Percentiles rank a stretch among this genome's conserved stretches.
Conservation (phyloP, 1,140 invertebrate genomes). For the Drosophila virilis region DNA sequence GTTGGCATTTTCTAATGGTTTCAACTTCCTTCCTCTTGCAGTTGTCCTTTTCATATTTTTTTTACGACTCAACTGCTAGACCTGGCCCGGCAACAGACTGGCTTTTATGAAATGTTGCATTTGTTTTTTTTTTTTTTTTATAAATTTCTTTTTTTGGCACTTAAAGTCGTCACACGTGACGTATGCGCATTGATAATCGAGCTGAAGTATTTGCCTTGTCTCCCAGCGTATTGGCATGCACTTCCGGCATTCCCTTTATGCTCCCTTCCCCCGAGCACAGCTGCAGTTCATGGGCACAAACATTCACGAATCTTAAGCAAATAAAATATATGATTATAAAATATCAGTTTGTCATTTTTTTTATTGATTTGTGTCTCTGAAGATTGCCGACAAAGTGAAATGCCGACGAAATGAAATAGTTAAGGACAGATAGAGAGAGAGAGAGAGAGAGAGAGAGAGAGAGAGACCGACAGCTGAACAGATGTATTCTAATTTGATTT, state of each 20-base stretch:
- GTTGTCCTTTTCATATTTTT: constrained; percentile 46
- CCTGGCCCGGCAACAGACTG: constrained; percentile 5
- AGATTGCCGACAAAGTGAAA: constrained; percentile 30
- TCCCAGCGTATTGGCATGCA: constrained; percentile 17
- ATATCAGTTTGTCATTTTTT: constrained; percentile 10
- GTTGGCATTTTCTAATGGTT: constrained; percentile 78
- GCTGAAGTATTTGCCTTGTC: constrained; percentile 5
- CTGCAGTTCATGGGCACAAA: constrained; percentile 14
- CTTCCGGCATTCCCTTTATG: constrained; percentile 2
- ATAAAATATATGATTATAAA: constrained; percentile 13
- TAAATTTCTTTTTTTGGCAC: constrained; percentile 8
- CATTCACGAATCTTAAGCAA: constrained; percentile 32
- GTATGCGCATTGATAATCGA: constrained; percentile 46
- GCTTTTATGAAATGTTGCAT: background rate
- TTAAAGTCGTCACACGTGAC: constrained; percentile 51
- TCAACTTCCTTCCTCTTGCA: constrained; percentile 77
- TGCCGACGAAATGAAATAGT: constrained; percentile 18
- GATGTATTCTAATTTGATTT: constrained; percentile 66
- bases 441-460: background rate
- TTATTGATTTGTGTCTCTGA: constrained; percentile 45
- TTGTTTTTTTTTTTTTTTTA: background rate
- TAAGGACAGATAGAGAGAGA: background rate
- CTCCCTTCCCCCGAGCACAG: background rate
- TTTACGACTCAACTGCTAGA: background rate
- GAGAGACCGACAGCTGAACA: constrained; percentile 10